Base-by-base conservation (phyloP, 2,113 vertebrate genomes). In the Balaeniceps rex region DNA sequence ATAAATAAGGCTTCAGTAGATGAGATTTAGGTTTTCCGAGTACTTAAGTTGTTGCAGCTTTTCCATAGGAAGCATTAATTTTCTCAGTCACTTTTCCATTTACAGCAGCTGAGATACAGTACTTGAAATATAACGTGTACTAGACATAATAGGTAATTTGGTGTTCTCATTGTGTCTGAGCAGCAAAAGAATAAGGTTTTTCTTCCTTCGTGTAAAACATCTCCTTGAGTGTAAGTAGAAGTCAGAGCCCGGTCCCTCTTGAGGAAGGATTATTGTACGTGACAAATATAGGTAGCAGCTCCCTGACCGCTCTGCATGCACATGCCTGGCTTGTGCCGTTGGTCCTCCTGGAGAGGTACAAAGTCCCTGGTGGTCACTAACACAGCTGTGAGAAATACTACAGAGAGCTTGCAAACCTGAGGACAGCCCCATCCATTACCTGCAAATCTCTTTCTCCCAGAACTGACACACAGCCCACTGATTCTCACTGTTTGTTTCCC, bases 321-420 rank as follows among this genome's bases (percentile, higher is more conserved):
- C 28, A 44, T 1, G 0, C 14, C 19, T 0, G 6, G n/a, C 13
- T 74, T 78, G 38, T 54, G 63, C 11, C 6, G 0, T 42, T 34
- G n/a, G 29, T 26, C 23, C 25, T 84, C 18, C 34, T 83, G 36
- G 12, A 60, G 70, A 55, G 24, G 15, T 34, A 33, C 19, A 15
- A 55, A 58, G 23, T 26, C 16, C 24, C 26, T 42, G 11, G 12
- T 52, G 15, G 44, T 69, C 40, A 69, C n/a, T 58, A 29, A 40
- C 28, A 58, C 0, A 0, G 10, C 29, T 44, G 33, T 64, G 28
- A 3, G 78, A 80, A 91, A 63, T 49, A 13, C 42, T 38, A 25
- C 38, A 70, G 31, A 49, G 8, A 36, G 7, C 13, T 61, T 40
- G 33, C 12, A 88, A 86, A 85, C 18, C 49, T 47, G 16, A 55